A percentile compares a stretch with the other conserved stretches of the same genome.
Evolutionary conservation across 1,140 invertebrate genomes (phyloP).

Genomic region (Drosophila nannoptera): DNA sequence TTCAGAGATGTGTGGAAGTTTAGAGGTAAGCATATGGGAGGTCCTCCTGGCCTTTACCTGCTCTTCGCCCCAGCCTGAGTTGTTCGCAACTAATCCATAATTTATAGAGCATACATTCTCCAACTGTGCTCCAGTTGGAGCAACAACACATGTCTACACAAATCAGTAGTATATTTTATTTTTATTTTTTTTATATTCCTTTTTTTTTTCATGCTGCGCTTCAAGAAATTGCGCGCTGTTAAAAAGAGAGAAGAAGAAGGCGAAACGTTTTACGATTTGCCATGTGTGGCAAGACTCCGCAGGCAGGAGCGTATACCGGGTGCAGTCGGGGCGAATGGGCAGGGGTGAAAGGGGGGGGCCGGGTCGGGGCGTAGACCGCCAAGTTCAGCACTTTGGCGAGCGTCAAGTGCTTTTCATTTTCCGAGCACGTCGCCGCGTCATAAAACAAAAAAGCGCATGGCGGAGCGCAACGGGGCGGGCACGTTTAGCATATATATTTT

Average conservation of each 20-base stretch:
- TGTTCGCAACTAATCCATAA: not conserved
- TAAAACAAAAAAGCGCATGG: slow-evolving; percentile 66
- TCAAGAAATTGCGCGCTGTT: slow-evolving; percentile 29
- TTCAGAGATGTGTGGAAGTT: too few relatives aligned
- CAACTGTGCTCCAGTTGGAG: not conserved
- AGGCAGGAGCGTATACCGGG: slow-evolving; percentile 11
- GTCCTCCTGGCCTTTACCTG: too few relatives aligned
- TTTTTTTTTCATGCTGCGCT: slow-evolving; percentile 35
- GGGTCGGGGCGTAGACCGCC: slow-evolving; percentile 43
- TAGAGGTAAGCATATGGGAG: too few relatives aligned
- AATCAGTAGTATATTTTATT: not conserved
- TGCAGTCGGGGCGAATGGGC: not conserved
- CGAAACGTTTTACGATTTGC: slow-evolving; percentile 70
- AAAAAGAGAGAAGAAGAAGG: slow-evolving; percentile 22
- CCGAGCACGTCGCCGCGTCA: slow-evolving; percentile 72
- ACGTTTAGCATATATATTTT: slow-evolving; percentile 77
- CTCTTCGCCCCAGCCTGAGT: not conserved
- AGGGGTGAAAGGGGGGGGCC: not conserved
- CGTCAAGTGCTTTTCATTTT: slow-evolving; percentile 74
- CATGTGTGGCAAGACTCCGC: slow-evolving; percentile 53
- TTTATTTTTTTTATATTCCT: slow-evolving; percentile 34
- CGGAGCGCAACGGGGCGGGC: slow-evolving; percentile 35
- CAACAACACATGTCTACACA: slow-evolving; percentile 10
- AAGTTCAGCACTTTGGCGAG: slow-evolving; percentile 73
- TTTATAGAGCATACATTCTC: slow-evolving; percentile 9